Evolutionary conservation across 2,113 vertebrate genomes (phyloP).

Genomic region (Pitta sordida): DNA sequence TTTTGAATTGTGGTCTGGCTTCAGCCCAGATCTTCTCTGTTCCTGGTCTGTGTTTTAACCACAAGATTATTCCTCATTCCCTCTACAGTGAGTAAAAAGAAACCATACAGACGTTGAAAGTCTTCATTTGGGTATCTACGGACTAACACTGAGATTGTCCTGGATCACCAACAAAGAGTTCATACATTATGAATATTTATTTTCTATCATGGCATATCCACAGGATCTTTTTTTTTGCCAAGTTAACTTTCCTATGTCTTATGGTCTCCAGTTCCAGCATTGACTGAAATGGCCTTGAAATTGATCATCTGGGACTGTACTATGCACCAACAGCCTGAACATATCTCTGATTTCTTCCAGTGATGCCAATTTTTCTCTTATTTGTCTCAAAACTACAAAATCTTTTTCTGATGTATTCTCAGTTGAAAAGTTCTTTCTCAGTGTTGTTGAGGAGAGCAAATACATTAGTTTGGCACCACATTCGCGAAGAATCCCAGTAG

Average conservation of each 20-base stretch:
- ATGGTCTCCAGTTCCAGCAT: background rate
- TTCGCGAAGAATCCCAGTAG: background rate
- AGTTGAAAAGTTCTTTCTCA: background rate
- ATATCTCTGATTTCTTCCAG: background rate
- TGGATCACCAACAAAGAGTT: slow-evolving; percentile 39
- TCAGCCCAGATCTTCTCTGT: background rate
- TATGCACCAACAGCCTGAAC: background rate
- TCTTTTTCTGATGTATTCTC: background rate
- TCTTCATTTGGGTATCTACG: background rate
- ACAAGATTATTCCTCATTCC: background rate
- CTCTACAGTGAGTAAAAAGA: slow-evolving; percentile 20
- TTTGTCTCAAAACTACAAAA: slow-evolving; percentile 1
- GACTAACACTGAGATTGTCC: slow-evolving; percentile 7
- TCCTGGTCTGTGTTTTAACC: slow-evolving; percentile 1
- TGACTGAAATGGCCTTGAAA: background rate
- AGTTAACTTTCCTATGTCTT: slow-evolving; percentile 17
- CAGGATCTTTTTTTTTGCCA: background rate
- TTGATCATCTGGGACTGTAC: background rate
- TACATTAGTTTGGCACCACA: background rate
- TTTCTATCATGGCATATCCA: slow-evolving; percentile 11
- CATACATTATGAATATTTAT: background rate
- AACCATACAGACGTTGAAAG: slow-evolving; percentile 26
- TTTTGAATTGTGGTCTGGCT: slow-evolving; percentile 41
- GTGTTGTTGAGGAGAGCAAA: background rate
- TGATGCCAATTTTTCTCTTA: background rate